Evolutionary conservation across 2,888 invertebrate species (phyloP).

Genomic region (Myopa tessellatipennis): DNA sequence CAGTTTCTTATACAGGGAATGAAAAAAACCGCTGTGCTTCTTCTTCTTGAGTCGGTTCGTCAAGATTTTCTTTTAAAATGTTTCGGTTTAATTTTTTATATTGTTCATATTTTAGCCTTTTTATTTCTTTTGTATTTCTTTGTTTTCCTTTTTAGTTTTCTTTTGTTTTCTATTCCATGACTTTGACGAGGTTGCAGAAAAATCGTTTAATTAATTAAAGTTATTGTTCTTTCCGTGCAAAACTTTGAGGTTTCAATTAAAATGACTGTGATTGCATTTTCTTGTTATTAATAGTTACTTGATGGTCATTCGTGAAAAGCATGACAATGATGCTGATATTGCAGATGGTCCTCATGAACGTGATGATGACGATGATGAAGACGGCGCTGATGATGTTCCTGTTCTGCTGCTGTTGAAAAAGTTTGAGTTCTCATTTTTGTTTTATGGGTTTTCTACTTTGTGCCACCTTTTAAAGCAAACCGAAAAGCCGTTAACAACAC

Average conservation of each 20-base stretch:
- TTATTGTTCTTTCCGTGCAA: neutral
- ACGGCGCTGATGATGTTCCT: neutral
- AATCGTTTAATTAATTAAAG: neutral
- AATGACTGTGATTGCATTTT: constrained; percentile 37
- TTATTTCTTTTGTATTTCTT: neutral
- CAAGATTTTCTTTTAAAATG: no score
- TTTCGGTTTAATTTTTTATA: no score
- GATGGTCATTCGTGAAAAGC: neutral
- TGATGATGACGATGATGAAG: neutral
- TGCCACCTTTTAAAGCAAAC: neutral
- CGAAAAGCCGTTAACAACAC: neutral
- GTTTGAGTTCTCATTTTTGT: no score
- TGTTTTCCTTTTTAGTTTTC: neutral
- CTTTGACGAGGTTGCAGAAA: neutral
- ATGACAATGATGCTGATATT: neutral
- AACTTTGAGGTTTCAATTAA: constrained; percentile 40
- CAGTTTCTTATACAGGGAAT: neutral
- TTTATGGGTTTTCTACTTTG: neutral
- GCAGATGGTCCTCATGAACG: neutral
- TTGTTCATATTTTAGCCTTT: no score
- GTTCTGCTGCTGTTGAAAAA: neutral
- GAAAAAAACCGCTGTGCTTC: neutral
- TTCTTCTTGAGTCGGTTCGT: no score
- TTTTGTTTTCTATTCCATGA: neutral
- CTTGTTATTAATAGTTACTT: no score